These are phyloP conservation scores for Corvus cornix DNA, from an alignment of 2,113 vertebrate genomes.

Conservation along the genomic window DNA sequence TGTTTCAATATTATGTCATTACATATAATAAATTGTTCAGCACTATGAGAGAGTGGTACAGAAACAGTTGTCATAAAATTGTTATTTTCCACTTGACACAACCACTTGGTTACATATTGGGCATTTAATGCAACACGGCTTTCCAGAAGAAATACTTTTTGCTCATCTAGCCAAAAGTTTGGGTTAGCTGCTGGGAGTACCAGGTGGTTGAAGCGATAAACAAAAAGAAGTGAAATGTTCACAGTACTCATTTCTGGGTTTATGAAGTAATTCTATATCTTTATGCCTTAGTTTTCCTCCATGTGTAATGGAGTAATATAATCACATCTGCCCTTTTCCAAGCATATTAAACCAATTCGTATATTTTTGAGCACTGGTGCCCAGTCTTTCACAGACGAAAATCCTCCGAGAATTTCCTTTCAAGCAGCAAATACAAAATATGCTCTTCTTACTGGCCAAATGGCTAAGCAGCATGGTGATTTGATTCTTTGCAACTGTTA, in stretches of 20 bases:
- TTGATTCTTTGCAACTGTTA: neutral
- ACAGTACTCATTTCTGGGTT: neutral
- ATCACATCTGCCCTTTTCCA: constrained; percentile 9
- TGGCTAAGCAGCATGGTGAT: neutral
- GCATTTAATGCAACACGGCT: neutral
- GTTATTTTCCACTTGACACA: neutral
- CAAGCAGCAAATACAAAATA: neutral
- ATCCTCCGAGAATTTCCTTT: neutral
- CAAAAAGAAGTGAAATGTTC: neutral
- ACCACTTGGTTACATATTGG: neutral
- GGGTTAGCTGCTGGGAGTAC: neutral
- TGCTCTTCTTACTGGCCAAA: neutral
- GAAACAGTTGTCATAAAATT: neutral
- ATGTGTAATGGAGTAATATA: neutral
- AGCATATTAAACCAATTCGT: neutral
- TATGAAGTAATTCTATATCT: constrained; percentile 7
- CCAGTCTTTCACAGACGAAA: neutral
- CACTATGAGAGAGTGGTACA: neutral
- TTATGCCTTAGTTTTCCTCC: constrained; percentile 1
- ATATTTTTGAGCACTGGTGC: neutral
- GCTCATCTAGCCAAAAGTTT: neutral
- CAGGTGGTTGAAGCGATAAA: constrained; percentile 1
- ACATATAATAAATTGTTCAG: neutral
- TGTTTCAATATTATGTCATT: neutral
- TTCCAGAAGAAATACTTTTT: constrained; percentile 1